These are phyloP conservation scores for Synergus japonicus DNA, from an alignment of 2,888 invertebrate genomes.

Conservation along the genomic window DNA sequence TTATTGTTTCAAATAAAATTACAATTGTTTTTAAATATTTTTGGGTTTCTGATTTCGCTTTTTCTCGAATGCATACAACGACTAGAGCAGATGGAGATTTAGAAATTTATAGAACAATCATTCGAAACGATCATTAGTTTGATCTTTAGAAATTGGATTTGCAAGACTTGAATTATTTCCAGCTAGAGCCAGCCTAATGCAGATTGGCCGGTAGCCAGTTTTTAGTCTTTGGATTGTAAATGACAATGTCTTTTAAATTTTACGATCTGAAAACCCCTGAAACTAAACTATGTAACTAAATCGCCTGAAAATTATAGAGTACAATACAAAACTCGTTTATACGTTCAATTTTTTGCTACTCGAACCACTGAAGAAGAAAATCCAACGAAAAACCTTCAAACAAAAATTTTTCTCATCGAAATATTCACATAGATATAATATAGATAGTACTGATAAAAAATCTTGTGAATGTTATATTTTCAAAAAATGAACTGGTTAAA, in stretches of 20 bases:
- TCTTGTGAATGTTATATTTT: background rate
- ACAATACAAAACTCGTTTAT: background rate
- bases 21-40: background rate
- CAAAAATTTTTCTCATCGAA: background rate
- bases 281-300: background rate
- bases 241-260: constrained; percentile 26
- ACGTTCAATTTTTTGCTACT: background rate
- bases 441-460: background rate
- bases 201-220: constrained; percentile 58
- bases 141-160: constrained; percentile 53
- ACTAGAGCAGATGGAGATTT: background rate
- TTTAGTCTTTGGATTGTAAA: constrained; percentile 43
- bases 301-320: background rate
- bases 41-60: background rate
- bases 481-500: constrained; percentile 4
- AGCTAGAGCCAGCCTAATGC: constrained; percentile 57
- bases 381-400: background rate
- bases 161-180: constrained; percentile 58
- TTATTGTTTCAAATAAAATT: background rate
- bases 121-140: constrained; percentile 38
- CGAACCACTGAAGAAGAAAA: background rate
- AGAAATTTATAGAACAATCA: background rate
- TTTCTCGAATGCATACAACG: background rate
- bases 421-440: background rate
- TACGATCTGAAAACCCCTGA: background rate